Evolutionary conservation across 2,888 invertebrate genomes (phyloP).

Genomic region (Sarcophaga carnaria): DNA sequence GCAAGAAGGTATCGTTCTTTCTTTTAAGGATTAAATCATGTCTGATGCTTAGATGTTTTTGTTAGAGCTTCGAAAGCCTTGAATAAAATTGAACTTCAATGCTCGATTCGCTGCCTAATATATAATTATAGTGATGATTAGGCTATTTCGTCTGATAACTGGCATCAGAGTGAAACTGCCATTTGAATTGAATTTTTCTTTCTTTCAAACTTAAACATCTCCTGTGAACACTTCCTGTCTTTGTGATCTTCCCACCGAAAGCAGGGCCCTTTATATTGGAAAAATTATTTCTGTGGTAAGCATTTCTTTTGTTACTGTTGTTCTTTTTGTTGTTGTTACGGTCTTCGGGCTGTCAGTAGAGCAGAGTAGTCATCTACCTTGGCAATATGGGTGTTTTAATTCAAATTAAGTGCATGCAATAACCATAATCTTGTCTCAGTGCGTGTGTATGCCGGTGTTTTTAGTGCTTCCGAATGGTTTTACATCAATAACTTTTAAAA

Average conservation of each 20-base stretch:
- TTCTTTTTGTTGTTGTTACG: slow-evolving; percentile 13
- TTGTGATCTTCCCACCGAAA: not conserved
- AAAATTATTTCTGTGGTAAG: slow-evolving; percentile 37
- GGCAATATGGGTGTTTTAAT: slow-evolving; percentile 42
- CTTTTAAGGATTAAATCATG: too few species aligned
- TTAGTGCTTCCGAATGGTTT: slow-evolving; percentile 71
- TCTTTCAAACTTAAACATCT: not conserved
- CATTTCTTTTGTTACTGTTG: slow-evolving; percentile 5
- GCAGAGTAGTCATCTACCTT: slow-evolving; percentile 19
- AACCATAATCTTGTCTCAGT: slow-evolving; percentile 59
- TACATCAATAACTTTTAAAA: slow-evolving; percentile 67
- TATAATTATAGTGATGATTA: too few species aligned
- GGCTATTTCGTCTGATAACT: too few species aligned
- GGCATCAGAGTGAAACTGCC: too few species aligned
- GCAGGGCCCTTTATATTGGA: slow-evolving; percentile 22
- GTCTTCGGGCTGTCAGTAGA: not conserved
- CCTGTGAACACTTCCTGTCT: not conserved
- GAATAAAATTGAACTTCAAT: too few species aligned
- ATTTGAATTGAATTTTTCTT: not conserved
- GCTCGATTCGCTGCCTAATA: too few species aligned
- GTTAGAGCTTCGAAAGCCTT: too few species aligned
- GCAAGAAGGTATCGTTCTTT: too few species aligned
- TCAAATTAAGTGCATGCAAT: slow-evolving; percentile 70
- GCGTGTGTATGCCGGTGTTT: slow-evolving; percentile 35
- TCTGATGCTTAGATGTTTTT: too few species aligned